Evolutionary conservation across 2,888 invertebrate genomes (phyloP), one percentile per base, ranked within the genome.

Genomic region (Plagodis pulveraria): DNA sequence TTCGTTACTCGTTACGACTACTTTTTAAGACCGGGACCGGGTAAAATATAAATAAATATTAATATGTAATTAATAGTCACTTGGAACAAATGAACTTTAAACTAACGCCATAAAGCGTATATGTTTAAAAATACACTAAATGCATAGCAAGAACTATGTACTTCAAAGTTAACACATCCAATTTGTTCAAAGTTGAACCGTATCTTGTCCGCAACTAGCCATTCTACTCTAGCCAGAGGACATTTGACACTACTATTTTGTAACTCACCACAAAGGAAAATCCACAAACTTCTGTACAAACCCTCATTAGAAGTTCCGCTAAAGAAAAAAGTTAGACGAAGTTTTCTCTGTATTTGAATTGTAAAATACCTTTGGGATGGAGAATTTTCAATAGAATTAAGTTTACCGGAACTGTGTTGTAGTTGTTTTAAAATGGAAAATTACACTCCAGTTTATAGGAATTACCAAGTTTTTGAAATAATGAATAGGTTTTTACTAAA

Each of bases 291-390:
- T n/a, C 41, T 51, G 56, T 66, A 69, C 67, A 62, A 22, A 56
- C 57, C 62, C 33, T 45, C 48, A 47, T 42, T 56, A 54, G 41
- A 41, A 41, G 62, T 40, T 54, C 69, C 9, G 8, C 8, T 65
- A 48, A 66, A 64, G 65, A 6, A 60, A 65, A 71, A 70, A 69
- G 59, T 35, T 49, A 9, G 35, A 60, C 60, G 58, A 73, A 73
- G 63, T 73, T 73, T 65, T n/a, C 33, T 64, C 69, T 74, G 59
- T 56, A 73, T 73, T 73, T 74, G 60, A 72, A 73, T 74, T 73
- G 63, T 63, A 73, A 72, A 73, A 65, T 51, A 59, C 52, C 22
- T 49, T 32, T 54, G 48, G 60, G 47, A 50, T 52, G 12, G 55
- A 55, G 63, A 57, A 62, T 63, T 61, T 53, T 62, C 51, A 43